Percentiles rank a stretch among this genome's conserved stretches.
phyloP scores from a whole-genome alignment of 2,797 vertebrate species.

The Selene dorsalis region DNA sequence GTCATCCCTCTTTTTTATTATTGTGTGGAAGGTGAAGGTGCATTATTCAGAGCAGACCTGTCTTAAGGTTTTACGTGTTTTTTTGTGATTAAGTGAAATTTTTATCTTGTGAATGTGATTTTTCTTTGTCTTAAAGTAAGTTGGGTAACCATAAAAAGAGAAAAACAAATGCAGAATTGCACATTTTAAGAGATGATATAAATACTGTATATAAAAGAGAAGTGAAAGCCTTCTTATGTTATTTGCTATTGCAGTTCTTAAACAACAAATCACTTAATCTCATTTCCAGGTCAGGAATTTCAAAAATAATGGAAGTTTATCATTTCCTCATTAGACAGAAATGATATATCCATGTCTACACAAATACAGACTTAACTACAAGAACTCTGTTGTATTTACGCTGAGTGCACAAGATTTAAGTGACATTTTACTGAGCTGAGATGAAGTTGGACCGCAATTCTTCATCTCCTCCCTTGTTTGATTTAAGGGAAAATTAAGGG shows the following conservation, averaged over 20 bases:
- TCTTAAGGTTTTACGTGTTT: slow-evolving; percentile 31
- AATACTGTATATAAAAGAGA: slow-evolving; percentile 45
- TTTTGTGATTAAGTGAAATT: slow-evolving; percentile 52
- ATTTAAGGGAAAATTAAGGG: slow-evolving; percentile 5
- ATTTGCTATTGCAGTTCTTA: slow-evolving; percentile 2
- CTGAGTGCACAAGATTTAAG: background rate
- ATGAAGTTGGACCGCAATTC: background rate
- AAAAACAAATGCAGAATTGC: slow-evolving; percentile 64
- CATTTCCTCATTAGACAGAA: slow-evolving; percentile 12
- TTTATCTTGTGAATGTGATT: slow-evolving; percentile 56
- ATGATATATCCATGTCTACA: slow-evolving; percentile 4
- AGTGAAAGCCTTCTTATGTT: slow-evolving; percentile 36
- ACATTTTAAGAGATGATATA: slow-evolving; percentile 55
- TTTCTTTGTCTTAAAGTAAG: slow-evolving; percentile 43
- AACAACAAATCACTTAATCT: slow-evolving; percentile 21
- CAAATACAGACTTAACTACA: background rate
- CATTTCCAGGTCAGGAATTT: slow-evolving; percentile 24
- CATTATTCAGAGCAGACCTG: slow-evolving; percentile 33
- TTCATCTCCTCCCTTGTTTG: background rate
- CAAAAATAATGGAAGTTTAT: slow-evolving; percentile 7
- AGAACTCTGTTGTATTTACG: background rate
- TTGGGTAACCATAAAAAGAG: slow-evolving; percentile 30
- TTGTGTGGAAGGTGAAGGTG: slow-evolving; percentile 47
- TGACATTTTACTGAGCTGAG: background rate
- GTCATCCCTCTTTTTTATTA: slow-evolving; percentile 20